Evolutionary conservation across 30 jellyfish, hydroid and myxozoan species (phyloP).

Genomic region (Aurelia aurita): DNA sequence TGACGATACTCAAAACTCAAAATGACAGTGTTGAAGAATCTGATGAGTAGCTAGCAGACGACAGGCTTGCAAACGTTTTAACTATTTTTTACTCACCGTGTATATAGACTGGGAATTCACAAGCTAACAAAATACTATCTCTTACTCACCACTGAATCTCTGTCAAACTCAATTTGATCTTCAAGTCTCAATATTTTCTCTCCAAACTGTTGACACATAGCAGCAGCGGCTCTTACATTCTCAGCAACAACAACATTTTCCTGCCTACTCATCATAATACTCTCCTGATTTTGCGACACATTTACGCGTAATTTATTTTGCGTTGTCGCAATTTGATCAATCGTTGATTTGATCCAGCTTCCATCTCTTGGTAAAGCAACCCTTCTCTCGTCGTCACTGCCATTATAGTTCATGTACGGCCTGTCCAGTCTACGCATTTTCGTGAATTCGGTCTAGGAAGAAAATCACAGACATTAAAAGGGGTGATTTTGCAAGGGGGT

Average conservation of each 20-base stretch:
- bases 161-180: slow-evolving; percentile 47
- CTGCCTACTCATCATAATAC: slow-evolving; percentile 36
- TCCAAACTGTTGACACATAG: slow-evolving; percentile 45
- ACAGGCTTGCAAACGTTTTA: no score
- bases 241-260: slow-evolving; percentile 66
- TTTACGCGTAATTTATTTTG: slow-evolving; percentile 47
- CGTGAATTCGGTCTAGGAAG: background rate
- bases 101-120: no score
- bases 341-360: slow-evolving; percentile 39
- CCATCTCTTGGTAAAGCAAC: slow-evolving; percentile 43
- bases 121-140: background rate
- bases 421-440: slow-evolving; percentile 63
- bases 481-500: no score
- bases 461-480: background rate
- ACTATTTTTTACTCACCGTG: no score
- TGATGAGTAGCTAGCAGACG: no score
- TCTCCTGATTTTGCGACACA: slow-evolving; percentile 58
- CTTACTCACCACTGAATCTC: slow-evolving; percentile 27
- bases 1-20: no score
- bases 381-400: slow-evolving; percentile 47
- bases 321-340: slow-evolving; percentile 54
- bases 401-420: slow-evolving; percentile 12
- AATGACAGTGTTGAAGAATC: no score
- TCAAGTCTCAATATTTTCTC: slow-evolving; percentile 53
- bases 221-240: slow-evolving; percentile 53